phyloP scores from a whole-genome alignment of 2,797 vertebrate genomes.

The Mus caroli region DNA sequence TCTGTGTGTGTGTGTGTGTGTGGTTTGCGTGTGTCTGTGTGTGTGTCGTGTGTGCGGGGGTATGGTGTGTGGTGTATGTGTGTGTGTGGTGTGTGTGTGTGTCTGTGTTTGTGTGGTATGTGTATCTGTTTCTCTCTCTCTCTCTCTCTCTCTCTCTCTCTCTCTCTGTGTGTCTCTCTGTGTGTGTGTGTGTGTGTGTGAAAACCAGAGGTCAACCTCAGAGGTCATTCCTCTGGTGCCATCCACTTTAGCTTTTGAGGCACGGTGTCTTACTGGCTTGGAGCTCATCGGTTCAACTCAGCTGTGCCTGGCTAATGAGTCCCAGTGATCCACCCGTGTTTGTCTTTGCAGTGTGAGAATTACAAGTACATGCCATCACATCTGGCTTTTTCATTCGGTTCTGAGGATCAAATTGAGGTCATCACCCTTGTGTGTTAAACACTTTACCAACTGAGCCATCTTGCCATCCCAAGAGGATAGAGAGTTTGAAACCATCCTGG shows the following conservation, averaged over 20 bases:
- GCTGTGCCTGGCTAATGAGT: background rate
- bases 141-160: too few relatives aligned
- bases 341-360: background rate
- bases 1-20: too few relatives aligned
- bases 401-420: background rate
- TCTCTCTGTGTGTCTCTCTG: too few relatives aligned
- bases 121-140: too few relatives aligned
- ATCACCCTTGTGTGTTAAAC: background rate
- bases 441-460: background rate
- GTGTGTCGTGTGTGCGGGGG: too few relatives aligned
- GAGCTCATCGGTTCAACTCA: background rate
- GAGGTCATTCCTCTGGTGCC: background rate
- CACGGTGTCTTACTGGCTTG: background rate
- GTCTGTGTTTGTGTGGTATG: too few relatives aligned
- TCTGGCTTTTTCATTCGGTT: background rate
- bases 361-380: background rate
- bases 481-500: background rate
- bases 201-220: background rate
- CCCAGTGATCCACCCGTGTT: background rate
- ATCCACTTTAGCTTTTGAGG: background rate
- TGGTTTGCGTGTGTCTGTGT: too few relatives aligned
- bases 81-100: too few relatives aligned
- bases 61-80: too few relatives aligned
- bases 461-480: background rate
- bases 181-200: too few relatives aligned